Base-by-base conservation (phyloP, 2,113 vertebrate species). In the Daubentonia madagascariensis region DNA sequence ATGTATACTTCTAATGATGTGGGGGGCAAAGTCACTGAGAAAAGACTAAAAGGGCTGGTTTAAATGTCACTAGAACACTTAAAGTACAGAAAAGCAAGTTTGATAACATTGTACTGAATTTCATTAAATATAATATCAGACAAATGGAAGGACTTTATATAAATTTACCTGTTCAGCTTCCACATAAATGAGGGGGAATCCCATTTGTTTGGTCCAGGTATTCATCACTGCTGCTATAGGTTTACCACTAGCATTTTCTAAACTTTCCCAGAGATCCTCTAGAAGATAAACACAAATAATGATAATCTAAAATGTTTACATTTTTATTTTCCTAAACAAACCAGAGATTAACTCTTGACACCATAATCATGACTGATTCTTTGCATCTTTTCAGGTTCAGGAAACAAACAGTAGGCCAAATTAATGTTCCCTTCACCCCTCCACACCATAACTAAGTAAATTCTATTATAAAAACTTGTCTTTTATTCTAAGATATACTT, bases 121-220 rank as follows among this genome's bases (percentile, higher is more conserved):
- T 57, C 45, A 89, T 59, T 73, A 72, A 92, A 89, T 32, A 76
- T 0, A 73, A 5, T 63, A 70, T 50, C 43, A 83, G 35, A 87
- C 28, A 89, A 89, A 40, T 0, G 63, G 52, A 84, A 84, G 22
- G 28, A 68, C 5, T 80, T 84, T 61, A 52, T n/a, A 28, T n/a
- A 72, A 90, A 3, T 72, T 97, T 98, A 99, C 99, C 99, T 99
- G 99, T 35, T 99, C 99, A 81, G 99, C 99, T 92, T 99, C 99
- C 97, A 99, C 99, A 8, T 99, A 99, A 96, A 99, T 99, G 89
- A 99, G 99, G 0, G 99, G 99, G 79, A 99, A 99, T 54, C 99
- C 99, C 99, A 99, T 99, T 89, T 99, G 99, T 98, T 99, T 99
- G 98, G 99, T 99, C 99, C 99, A 99, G 5, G 99, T 99, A 95